These are phyloP conservation scores for Euura saliciscinereae DNA, from an alignment of 1,140 invertebrate genomes.

Conservation along the genomic window DNA sequence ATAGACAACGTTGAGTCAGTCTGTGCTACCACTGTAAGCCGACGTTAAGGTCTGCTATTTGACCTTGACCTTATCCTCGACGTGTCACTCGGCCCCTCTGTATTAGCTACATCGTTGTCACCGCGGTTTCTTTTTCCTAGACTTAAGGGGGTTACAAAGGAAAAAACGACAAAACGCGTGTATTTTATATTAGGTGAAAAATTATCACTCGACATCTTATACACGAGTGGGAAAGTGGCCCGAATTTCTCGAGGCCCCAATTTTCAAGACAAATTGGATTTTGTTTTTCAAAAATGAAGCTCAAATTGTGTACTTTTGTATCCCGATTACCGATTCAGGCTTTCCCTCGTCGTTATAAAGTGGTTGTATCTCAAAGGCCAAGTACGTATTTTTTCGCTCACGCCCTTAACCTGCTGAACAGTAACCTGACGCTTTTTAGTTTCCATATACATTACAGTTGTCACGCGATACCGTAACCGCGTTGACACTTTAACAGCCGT, in stretches of 20 bases:
- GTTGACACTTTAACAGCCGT: background rate
- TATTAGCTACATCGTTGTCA: background rate
- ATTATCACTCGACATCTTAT: too few relatives aligned
- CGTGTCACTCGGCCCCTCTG: background rate
- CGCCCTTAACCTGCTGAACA: background rate
- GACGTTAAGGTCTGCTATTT: background rate
- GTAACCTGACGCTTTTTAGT: background rate
- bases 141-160: background rate
- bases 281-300: too few relatives aligned
- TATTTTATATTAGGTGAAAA: too few relatives aligned
- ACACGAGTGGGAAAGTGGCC: too few relatives aligned
- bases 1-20: constrained; percentile 4
- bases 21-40: background rate
- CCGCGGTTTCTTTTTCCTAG: background rate
- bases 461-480: background rate
- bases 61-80: background rate
- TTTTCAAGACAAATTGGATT: too few relatives aligned
- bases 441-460: background rate
- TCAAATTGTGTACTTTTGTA: too few relatives aligned
- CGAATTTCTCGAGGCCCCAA: too few relatives aligned
- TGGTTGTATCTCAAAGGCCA: too few relatives aligned
- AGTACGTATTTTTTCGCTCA: too few relatives aligned
- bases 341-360: too few relatives aligned
- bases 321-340: too few relatives aligned
- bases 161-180: too few relatives aligned